phyloP scores from a whole-genome alignment of 2,797 vertebrate genomes.

The Malacoraja senta region DNA sequence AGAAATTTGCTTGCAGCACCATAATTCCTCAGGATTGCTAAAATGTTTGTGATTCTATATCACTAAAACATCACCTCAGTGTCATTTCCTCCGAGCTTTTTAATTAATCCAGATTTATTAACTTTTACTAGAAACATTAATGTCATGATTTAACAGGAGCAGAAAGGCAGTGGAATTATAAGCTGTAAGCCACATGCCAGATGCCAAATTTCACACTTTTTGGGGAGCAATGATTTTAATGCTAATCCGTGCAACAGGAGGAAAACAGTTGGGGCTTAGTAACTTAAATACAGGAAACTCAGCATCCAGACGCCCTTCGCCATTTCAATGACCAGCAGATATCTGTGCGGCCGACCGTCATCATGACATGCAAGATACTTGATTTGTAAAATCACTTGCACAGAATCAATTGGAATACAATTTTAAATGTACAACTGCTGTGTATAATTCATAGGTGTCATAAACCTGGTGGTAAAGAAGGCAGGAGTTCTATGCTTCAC shows the following conservation, averaged over 20 bases:
- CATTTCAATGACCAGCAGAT: not conserved
- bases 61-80: not conserved
- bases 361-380: not conserved
- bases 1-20: not conserved
- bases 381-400: not conserved
- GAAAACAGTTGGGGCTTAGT: not conserved
- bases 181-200: not conserved
- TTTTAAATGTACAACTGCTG: not conserved
- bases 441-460: not conserved
- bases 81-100: not conserved
- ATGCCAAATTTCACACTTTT: not conserved
- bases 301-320: not conserved
- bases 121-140: not conserved
- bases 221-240: not conserved
- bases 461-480: not conserved
- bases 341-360: not conserved
- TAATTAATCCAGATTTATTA: not conserved
- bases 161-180: not conserved
- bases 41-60: not conserved
- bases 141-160: not conserved
- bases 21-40: not conserved
- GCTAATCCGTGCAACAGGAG: not conserved
- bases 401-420: not conserved
- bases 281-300: not conserved
- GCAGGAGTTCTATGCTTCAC: not conserved